phyloP scores from a whole-genome alignment of 2,888 invertebrate genomes.

The Lamproptera curius region DNA sequence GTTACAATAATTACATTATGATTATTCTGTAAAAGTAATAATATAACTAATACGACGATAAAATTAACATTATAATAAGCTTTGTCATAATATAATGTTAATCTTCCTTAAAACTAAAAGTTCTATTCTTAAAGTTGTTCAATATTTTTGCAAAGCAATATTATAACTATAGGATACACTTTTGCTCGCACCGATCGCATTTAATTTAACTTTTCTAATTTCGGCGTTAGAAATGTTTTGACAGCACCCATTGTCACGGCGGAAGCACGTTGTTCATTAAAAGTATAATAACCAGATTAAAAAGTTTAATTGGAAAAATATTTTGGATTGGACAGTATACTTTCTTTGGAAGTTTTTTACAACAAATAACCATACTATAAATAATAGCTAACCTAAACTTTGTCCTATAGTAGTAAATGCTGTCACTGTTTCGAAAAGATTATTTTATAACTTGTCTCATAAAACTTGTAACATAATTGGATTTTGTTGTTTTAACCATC shows the following conservation, averaged over 20 bases:
- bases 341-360: no score
- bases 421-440: no score
- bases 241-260: slow-evolving; percentile 11
- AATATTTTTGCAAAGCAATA: not conserved
- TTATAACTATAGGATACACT: not conserved
- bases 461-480: no score
- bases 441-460: no score
- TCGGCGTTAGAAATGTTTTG: not conserved
- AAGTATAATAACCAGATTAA: not conserved
- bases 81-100: not conserved
- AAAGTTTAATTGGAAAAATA: not conserved
- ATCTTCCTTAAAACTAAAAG: not conserved
- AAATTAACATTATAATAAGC: not conserved
- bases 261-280: not conserved
- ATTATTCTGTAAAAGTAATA: no score
- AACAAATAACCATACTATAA: no score
- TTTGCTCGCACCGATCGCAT: not conserved
- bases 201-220: slow-evolving; percentile 1
- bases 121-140: not conserved
- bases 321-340: no score
- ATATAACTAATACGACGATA: no score
- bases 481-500: no score
- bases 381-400: no score
- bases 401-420: no score
- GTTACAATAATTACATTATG: no score